Conservation (phyloP, 2,888 invertebrate genomes). For the Trissoscelio sp. region DNA sequence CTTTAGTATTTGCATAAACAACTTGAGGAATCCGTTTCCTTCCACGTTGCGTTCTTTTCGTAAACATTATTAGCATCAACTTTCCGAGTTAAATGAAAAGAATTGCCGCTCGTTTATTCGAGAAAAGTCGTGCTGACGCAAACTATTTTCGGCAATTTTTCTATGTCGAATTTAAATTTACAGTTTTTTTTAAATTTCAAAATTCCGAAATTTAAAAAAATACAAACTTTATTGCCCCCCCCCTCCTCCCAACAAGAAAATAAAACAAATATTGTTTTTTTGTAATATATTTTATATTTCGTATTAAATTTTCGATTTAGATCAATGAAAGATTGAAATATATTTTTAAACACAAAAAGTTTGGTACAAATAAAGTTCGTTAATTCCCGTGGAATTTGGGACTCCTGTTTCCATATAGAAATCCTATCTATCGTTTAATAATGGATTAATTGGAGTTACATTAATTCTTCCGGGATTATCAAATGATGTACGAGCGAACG, state of each 20-base stretch:
- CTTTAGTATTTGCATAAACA: constrained; percentile 42
- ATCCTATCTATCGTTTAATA: constrained; percentile 13
- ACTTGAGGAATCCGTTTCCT: constrained; percentile 29
- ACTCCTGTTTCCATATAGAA: background rate
- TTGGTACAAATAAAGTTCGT: too few species aligned
- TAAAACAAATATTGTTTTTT: too few species aligned
- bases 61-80: constrained; percentile 39
- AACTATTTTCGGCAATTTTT: too few species aligned
- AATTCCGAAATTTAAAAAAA: too few species aligned
- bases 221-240: too few species aligned
- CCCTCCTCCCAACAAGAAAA: too few species aligned
- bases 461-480: constrained; percentile 35
- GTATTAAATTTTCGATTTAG: background rate
- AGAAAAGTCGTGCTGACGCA: too few species aligned
- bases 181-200: too few species aligned
- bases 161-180: too few species aligned
- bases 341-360: too few species aligned
- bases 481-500: constrained; percentile 45
- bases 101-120: background rate
- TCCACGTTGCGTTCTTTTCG: constrained; percentile 16
- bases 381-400: background rate
- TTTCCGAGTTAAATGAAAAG: constrained; percentile 12
- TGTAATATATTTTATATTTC: too few species aligned
- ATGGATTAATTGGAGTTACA: constrained; percentile 32
- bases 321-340: too few species aligned